phyloP scores from a whole-genome alignment of 2,888 invertebrate species.

The Choristoneura rosaceana region DNA sequence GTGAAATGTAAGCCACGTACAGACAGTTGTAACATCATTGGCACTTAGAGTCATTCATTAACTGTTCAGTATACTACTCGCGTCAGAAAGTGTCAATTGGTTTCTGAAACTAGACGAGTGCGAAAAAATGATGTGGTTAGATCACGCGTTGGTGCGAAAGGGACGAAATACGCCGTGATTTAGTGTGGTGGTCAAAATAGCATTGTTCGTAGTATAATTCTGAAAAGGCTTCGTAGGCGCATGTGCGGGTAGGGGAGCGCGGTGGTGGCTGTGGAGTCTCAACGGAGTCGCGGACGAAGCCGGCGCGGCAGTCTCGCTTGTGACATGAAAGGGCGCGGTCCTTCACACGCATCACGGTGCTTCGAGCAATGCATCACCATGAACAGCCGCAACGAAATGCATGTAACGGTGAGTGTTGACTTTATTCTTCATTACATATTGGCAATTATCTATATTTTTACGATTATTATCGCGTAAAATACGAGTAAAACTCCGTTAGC shows the following conservation, averaged over 20 bases:
- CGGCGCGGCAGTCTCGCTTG: conserved; percentile 80
- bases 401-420: conserved; percentile 78
- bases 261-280: conserved; percentile 64
- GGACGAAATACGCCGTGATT: background rate
- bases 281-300: conserved; percentile 64
- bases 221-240: conserved; percentile 54
- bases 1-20: conserved; percentile 5
- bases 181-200: background rate
- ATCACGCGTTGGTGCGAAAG: background rate
- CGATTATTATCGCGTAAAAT: background rate
- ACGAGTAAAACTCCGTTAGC: background rate
- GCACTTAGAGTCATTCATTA: conserved; percentile 61
- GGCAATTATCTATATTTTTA: background rate
- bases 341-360: conserved; percentile 84
- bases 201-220: background rate
- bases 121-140: background rate
- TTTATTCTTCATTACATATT: background rate
- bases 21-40: conserved; percentile 9
- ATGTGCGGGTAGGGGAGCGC: conserved; percentile 61
- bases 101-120: background rate
- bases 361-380: conserved; percentile 89
- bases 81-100: background rate
- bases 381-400: conserved; percentile 87
- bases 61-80: conserved; percentile 27
- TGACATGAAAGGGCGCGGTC: conserved; percentile 86